Evolutionary conservation across 2,888 invertebrate genomes (phyloP).

Genomic region (Pachydiplax longipennis): DNA sequence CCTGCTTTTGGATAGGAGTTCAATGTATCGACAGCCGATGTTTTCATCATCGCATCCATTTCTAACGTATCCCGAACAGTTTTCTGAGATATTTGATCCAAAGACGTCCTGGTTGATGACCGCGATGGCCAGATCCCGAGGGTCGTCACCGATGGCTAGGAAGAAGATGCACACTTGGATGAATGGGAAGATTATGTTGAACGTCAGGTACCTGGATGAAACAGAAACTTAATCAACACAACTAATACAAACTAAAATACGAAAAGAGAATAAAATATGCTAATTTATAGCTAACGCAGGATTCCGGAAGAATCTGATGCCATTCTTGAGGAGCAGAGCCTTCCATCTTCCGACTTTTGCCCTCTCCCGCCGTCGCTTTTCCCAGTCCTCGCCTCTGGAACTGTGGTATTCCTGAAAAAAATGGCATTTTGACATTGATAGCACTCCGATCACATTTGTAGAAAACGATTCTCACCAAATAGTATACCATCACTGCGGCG

Average conservation of each 20-base stretch:
- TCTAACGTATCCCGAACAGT: neutral
- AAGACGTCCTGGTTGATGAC: constrained; percentile 80
- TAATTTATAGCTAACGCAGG: constrained; percentile 67
- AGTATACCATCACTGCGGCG: no score
- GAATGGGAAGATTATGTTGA: constrained; percentile 82
- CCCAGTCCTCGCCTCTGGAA: constrained; percentile 26
- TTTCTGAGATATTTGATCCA: constrained; percentile 31
- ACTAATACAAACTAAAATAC: constrained; percentile 53
- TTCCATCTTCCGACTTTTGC: constrained; percentile 56
- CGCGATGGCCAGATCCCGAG: constrained; percentile 73
- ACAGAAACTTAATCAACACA: neutral
- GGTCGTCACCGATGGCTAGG: constrained; percentile 80
- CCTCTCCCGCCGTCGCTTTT: neutral
- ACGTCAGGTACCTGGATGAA: constrained; percentile 74
- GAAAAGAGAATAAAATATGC: constrained; percentile 58
- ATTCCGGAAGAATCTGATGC: constrained; percentile 73
- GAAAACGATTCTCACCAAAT: neutral
- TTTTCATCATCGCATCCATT: constrained; percentile 46
- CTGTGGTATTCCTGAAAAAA: neutral
- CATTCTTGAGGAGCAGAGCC: constrained; percentile 75
- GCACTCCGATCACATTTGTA: no score
- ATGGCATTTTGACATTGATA: no score
- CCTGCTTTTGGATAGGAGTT: constrained; percentile 4
- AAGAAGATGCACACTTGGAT: constrained; percentile 83
- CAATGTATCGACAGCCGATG: constrained; percentile 47